A percentile compares a stretch with the other conserved stretches of the same genome.
Evolutionary conservation across 2,113 vertebrate genomes (phyloP).

Genomic region (Enhydra lutris): DNA sequence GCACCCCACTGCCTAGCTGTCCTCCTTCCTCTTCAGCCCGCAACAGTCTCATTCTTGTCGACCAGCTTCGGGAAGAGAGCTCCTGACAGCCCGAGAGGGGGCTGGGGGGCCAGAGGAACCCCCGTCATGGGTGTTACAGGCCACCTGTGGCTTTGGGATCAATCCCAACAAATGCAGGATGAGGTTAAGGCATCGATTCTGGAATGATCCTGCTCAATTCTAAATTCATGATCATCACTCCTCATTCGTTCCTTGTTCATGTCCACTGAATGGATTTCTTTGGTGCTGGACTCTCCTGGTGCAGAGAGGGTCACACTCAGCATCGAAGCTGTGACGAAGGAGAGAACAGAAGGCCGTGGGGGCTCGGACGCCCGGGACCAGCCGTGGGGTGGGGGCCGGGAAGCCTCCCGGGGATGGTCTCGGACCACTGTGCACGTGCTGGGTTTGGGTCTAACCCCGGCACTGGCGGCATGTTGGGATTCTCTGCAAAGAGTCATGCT

Average conservation of each 20-base stretch:
- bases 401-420: rapidly evolving
- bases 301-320: not conserved
- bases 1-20: rapidly evolving
- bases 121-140: not conserved
- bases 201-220: not conserved
- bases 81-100: not conserved
- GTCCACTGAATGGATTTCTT: not conserved
- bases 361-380: rapidly evolving
- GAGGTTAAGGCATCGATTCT: not conserved
- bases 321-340: rapidly evolving
- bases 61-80: not conserved
- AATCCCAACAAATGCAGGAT: not conserved
- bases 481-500: rapidly evolving
- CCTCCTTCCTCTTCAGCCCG: not conserved
- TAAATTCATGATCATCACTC: not conserved
- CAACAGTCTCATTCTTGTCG: rapidly evolving
- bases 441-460: no score
- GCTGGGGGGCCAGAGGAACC: not conserved
- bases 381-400: not conserved
- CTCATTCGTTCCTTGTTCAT: not conserved
- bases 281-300: not conserved
- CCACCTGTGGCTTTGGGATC: not conserved
- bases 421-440: rapidly evolving
- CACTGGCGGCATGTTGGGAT: rapidly evolving
- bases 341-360: not conserved